Base-by-base conservation (phyloP, 2,888 invertebrate species). In the Entomobrya proxima region DNA sequence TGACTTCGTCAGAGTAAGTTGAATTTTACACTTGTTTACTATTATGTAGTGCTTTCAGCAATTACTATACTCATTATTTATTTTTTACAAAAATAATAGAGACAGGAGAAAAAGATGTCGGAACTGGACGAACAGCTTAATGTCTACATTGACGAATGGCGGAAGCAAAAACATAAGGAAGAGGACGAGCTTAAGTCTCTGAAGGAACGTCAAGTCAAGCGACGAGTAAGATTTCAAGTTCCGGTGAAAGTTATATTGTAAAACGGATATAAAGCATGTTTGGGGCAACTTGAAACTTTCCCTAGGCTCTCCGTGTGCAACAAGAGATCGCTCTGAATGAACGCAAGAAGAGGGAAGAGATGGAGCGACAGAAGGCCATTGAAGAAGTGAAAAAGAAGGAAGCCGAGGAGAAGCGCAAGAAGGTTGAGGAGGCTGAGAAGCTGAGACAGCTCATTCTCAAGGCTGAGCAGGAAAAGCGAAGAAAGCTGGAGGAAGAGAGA, bases 111-210 rank as follows among this genome's bases (percentile, higher is more conserved):
- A 81, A 79, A 87, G 74, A 72, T 58, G 52, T 87, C 86, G 50
- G 87, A 86, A 75, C 78, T 87, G 13, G 87, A 88, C 52, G 87
- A 86, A 37, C 86, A 88, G 64, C 85, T 87, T 21, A 75, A 81
- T 21, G 86, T 82, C 77, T 87, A 88, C 86, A 88, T 88, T 79
- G 86, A 87, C n/a, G 88, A 88, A 75, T 88, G 88, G 88, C 84
- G 88, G 37, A 85, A 87, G 77, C 88, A 88, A 44, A 85, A 79
- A 37, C 47, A 72, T 5, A 87, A 86, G 74, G 88, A 88, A 44
- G 87, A 86, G 24, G 88, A 88, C 24, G 88, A 88, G 76, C 85
- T 88, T 24, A 58, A 85, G 24, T 6, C 30, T 3, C 58, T 88
- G 40, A 88, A 88, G 32, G 88, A 88, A 2, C 64, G 83, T 30